Evolutionary conservation across 1,140 invertebrate genomes (phyloP).

Genomic region (Zaprionus camerounensis): DNA sequence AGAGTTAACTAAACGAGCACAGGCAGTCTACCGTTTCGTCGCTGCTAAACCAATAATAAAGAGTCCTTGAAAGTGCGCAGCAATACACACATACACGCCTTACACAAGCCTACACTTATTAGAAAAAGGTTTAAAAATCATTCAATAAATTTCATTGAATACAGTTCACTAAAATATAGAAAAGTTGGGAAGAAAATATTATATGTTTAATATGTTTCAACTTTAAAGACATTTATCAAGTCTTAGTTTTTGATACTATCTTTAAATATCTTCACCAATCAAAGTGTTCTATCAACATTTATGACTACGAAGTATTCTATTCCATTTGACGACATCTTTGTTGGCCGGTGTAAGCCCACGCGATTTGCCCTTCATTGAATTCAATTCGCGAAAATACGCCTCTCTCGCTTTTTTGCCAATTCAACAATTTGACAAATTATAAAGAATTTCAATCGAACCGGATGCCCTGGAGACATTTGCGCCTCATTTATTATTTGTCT

Average conservation of each 20-base stretch:
- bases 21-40: neutral
- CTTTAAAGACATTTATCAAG: too few species aligned
- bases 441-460: conserved; percentile 3
- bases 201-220: too few species aligned
- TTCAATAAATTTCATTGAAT: neutral
- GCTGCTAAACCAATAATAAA: neutral
- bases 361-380: neutral
- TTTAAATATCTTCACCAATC: too few species aligned
- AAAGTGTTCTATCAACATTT: too few species aligned
- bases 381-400: conserved; percentile 2
- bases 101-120: neutral
- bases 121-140: neutral
- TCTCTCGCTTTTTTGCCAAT: neutral
- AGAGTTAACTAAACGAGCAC: neutral
- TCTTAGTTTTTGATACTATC: too few species aligned
- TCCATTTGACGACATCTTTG: neutral
- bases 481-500: conserved; percentile 7
- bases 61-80: conserved; percentile 9
- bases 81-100: neutral
- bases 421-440: conserved; percentile 20
- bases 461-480: neutral
- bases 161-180: too few species aligned
- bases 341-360: neutral
- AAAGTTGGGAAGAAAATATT: too few species aligned
- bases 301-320: neutral